These are phyloP conservation scores for Azemiops feae DNA, from an alignment of 2,113 vertebrate species.

Conservation along the genomic window DNA sequence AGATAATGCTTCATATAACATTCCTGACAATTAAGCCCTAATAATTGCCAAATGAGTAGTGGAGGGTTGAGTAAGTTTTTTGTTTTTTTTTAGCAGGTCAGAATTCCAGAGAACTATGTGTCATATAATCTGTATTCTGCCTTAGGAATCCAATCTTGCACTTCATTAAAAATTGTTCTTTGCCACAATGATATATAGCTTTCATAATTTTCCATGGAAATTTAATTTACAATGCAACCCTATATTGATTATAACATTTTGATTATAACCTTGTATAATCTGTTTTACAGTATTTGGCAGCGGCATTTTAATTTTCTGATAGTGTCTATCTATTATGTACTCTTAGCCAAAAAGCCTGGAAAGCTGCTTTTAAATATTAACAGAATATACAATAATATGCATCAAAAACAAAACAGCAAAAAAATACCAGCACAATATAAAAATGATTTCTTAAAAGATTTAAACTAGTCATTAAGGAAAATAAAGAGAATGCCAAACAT, in stretches of 20 bases:
- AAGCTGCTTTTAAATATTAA: background rate
- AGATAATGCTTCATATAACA: slow-evolving; percentile 32
- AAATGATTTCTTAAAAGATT: background rate
- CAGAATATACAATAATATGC: background rate
- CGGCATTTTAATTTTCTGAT: background rate
- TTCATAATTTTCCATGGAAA: background rate
- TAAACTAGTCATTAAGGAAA: background rate
- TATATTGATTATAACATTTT: background rate
- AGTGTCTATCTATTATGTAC: background rate
- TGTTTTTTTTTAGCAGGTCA: slow-evolving; percentile 23
- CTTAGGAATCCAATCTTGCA: background rate
- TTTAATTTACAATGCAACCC: background rate
- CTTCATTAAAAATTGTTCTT: slow-evolving; percentile 25
- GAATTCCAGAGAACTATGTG: slow-evolving; percentile 8
- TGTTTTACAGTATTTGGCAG: background rate
- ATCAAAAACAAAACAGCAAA: background rate
- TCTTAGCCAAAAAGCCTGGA: background rate
- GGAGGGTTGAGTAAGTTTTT: background rate
- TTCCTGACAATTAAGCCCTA: slow-evolving; percentile 17
- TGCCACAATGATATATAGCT: rapidly evolving
- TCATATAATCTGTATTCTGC: slow-evolving; percentile 3
- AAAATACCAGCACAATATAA: background rate
- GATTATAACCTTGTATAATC: background rate
- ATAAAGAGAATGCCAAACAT: background rate
- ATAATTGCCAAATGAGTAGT: background rate